Base-by-base conservation (phyloP, 2,797 vertebrate genomes). In the Betta splendens region DNA sequence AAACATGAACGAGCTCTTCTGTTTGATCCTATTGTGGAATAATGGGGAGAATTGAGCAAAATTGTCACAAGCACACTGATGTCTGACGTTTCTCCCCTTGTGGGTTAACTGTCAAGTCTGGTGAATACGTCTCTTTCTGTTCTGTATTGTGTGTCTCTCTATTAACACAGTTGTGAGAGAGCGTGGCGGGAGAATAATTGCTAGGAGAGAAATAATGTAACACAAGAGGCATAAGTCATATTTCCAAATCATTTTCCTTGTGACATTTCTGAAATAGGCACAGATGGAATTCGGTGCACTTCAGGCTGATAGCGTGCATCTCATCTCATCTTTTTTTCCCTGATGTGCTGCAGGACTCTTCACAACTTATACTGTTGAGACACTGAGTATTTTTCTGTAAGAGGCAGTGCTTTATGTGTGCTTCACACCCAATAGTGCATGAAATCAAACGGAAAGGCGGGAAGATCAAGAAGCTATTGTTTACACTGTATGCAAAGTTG, bases 391-490 rank as follows among this genome's bases (percentile, higher is more conserved):
- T 61, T 62, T 45, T 18, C 50, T 23, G 52, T 13, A 40, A 47
- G 72, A 63, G 54, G 50, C 61, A 1, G 32, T 13, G 3, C 49
- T 65, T 48, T 57, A 42, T 54, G 64, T 25, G 65, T 52, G 66
- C 77, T 82, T 89, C 77, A 81, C 72, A 87, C 70, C 86, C 81
- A 80, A 88, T 80, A 87, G 76, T 75, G 84, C 84, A 42, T 87
- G 79, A 86, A 85, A 85, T 86, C 75, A 72, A 73, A 81, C 17
- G 59, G 77, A 57, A 51, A 18, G 53, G 73, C 58, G 60, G 67
- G 66, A 70, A 75, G 77, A 82, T 79, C 67, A 64, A 44, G 79
- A 42, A 37, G 79, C 82, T 74, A 53, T 77, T 61, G 69, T 73
- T 75, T 64, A 61, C 64, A 61, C 75, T 70, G 79, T 81, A 68